These are phyloP conservation scores for Sarcophaga caerulescens DNA, from an alignment of 2,888 invertebrate genomes.

Conservation along the genomic window DNA sequence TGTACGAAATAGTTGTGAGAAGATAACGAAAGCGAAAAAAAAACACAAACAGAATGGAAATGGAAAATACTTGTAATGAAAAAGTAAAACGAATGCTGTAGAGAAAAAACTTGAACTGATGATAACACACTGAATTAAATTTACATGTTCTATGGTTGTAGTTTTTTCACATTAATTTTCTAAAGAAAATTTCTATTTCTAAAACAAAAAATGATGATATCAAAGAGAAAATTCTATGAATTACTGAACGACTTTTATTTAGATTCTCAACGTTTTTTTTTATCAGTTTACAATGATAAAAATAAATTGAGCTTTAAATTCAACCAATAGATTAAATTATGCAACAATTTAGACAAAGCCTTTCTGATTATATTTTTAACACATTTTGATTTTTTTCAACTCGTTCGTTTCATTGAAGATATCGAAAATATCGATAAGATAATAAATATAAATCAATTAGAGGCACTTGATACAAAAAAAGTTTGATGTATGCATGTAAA, in stretches of 20 bases:
- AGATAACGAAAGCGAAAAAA: constrained; percentile 13
- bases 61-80: constrained; percentile 15
- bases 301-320: too few relatives aligned
- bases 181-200: constrained; percentile 24
- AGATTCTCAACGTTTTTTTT: neutral
- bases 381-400: too few relatives aligned
- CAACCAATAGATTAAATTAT: too few relatives aligned
- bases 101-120: constrained; percentile 38
- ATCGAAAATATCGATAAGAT: too few relatives aligned
- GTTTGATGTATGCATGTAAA: too few relatives aligned
- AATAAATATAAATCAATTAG: too few relatives aligned
- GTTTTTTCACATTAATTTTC: constrained; percentile 49
- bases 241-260: neutral
- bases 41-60: constrained; percentile 44
- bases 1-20: constrained; percentile 41
- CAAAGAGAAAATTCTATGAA: constrained; percentile 17
- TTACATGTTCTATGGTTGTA: constrained; percentile 34
- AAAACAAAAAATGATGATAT: neutral
- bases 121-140: constrained; percentile 46
- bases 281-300: too few relatives aligned
- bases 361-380: too few relatives aligned
- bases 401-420: too few relatives aligned
- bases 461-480: too few relatives aligned
- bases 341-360: too few relatives aligned
- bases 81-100: constrained; percentile 71